phyloP scores from a whole-genome alignment of 2,797 vertebrate genomes.

The Alfaro cultratus region DNA sequence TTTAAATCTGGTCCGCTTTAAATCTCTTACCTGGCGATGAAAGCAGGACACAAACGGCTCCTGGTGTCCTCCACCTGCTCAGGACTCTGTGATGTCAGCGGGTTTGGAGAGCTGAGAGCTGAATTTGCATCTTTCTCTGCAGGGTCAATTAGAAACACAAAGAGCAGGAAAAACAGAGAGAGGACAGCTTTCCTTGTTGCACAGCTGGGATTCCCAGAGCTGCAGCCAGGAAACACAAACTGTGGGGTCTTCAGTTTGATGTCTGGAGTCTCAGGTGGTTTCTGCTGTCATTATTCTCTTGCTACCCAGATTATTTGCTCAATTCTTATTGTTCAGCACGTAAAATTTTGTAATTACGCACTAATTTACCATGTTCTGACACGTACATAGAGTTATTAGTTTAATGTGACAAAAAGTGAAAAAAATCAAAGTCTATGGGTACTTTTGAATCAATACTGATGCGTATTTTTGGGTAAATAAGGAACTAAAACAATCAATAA shows the following conservation, averaged over 20 bases:
- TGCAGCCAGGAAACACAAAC: not conserved
- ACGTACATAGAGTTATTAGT: conserved; percentile 41
- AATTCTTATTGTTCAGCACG: not conserved
- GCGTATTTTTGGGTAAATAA: not conserved
- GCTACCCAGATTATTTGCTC: not conserved
- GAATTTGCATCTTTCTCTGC: conserved; percentile 67
- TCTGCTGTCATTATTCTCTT: not conserved
- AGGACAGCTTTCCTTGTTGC: not conserved
- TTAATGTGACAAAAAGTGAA: conserved; percentile 39
- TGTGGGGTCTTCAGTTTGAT: not conserved
- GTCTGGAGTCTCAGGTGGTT: not conserved
- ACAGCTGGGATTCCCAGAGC: not conserved
- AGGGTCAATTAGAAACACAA: conserved; percentile 58
- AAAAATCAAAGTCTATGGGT: conserved; percentile 8
- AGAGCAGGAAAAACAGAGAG: not conserved
- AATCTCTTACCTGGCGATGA: conserved; percentile 41
- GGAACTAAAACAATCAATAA: not conserved
- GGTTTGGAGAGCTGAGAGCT: conserved; percentile 71
- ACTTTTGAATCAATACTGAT: not conserved
- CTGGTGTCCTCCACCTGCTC: conserved; percentile 73
- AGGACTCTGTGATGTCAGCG: conserved; percentile 76
- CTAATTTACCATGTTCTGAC: not conserved
- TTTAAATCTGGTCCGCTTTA: not conserved
- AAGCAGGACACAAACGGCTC: conserved; percentile 40
- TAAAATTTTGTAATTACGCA: not conserved